Percentiles rank a stretch among this genome's conserved stretches.
phyloP scores from a whole-genome alignment of 2,113 vertebrate genomes.

The Chaenocephalus aceratus region DNA sequence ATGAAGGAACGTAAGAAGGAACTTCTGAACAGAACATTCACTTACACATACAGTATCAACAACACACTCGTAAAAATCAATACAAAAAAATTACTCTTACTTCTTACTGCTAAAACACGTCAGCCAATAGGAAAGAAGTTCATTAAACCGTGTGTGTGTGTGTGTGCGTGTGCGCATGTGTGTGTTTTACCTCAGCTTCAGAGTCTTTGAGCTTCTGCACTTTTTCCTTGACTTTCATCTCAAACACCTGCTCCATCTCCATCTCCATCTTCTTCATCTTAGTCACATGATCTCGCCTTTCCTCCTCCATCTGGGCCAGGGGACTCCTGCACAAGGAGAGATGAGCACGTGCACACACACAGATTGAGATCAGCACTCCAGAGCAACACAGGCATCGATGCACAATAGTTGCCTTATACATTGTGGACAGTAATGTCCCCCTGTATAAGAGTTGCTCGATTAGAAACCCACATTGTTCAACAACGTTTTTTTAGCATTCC shows the following conservation, averaged over 20 bases:
- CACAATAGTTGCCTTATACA: not conserved
- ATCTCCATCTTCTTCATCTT: conserved; percentile 99
- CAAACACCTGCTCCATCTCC: conserved; percentile 99
- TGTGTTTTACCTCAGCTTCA: conserved; percentile 92
- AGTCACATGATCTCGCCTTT: conserved; percentile 94
- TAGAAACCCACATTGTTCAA: not conserved
- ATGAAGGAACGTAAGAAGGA: not conserved
- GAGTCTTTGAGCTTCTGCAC: conserved; percentile 99
- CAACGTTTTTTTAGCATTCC: conserved; percentile 1
- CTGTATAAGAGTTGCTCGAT: not conserved
- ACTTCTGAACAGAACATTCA: not conserved
- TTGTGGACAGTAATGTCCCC: not conserved
- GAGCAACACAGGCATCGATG: not conserved
- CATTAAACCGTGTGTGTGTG: not conserved
- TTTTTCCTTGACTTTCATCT: conserved; percentile 99
- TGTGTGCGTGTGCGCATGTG: not conserved
- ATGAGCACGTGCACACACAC: conserved; percentile 1
- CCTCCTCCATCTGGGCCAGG: conserved; percentile 98
- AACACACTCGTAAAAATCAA: not conserved
- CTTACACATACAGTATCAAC: not conserved
- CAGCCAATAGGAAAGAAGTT: conserved; percentile 47
- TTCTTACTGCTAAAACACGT: conserved; percentile 1
- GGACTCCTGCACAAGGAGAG: conserved; percentile 88
- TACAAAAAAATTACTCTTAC: not conserved
- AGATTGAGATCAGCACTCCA: not conserved